A percentile compares a stretch with the other conserved stretches of the same genome.
Conservation (phyloP, 1,140 invertebrate species). For the Zaprionus lachaisei region DNA sequence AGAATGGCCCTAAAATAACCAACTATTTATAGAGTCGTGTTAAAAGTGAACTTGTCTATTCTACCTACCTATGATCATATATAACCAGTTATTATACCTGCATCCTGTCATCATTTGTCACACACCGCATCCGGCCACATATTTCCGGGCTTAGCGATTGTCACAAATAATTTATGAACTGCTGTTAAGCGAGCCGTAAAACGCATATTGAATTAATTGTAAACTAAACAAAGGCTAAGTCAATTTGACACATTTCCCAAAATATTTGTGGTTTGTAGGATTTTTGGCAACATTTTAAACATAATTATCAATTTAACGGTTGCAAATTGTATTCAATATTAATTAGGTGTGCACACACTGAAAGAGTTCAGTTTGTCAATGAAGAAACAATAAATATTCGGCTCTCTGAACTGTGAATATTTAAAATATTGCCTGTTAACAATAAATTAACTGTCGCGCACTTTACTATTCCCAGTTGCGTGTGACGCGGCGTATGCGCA, state of each 20-base stretch:
- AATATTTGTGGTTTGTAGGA: background rate
- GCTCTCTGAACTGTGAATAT: background rate
- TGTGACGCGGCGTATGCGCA: conserved; percentile 26
- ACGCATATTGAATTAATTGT: conserved; percentile 57
- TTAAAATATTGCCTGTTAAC: background rate
- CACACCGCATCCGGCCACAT: conserved; percentile 40
- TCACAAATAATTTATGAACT: conserved; percentile 48
- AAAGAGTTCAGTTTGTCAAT: background rate
- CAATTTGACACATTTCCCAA: conserved; percentile 33
- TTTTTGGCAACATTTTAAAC: background rate
- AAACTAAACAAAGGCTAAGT: conserved; percentile 15
- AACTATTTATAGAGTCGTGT: conserved; percentile 21
- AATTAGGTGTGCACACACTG: conserved; percentile 2
- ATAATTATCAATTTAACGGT: background rate
- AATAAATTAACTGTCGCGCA: background rate
- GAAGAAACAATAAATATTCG: too few relatives aligned
- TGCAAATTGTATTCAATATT: background rate
- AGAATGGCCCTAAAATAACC: conserved; percentile 20
- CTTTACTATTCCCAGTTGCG: background rate
- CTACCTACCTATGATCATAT: background rate
- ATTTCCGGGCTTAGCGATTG: conserved; percentile 38
- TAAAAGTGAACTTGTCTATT: conserved; percentile 9
- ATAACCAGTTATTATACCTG: background rate
- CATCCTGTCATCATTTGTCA: conserved; percentile 49
- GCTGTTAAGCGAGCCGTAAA: background rate